Evolutionary conservation across 2,113 vertebrate species (phyloP), one percentile per base, ranked within the genome.

Genomic region (Hystrix cristata): DNA sequence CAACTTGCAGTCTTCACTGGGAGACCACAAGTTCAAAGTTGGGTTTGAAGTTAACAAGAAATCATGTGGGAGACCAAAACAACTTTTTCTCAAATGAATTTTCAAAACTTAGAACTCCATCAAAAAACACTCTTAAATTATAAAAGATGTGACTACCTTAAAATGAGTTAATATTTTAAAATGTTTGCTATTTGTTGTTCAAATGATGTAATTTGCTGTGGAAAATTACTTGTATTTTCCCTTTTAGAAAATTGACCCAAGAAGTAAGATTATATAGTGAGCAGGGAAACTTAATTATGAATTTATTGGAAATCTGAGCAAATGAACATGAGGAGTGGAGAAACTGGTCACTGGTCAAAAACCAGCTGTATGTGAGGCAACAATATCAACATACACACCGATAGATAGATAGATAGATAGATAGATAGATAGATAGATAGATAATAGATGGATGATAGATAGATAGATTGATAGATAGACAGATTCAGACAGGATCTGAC

Each of bases 291-390:
- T 92, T 46, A 82, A 67, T 48, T 87, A 84, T 87, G 43, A 12
- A 94, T 72, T 94, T 94, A 51, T 80, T 84, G 82, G 38, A 87
- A 90, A 90, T 90, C 60, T 92, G 74, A 43, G 43, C 51, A 82
- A 59, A 71, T 76, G 21, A 76, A 91, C 11, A 92, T 25, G 10
- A 85, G 38, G 7, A 88, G 13, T 94, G 16, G 71, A 76, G 7
- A 5, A 18, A 76, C 8, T 76, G 0, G 51, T 87, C n/a, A 62
- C 18, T 80, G 55, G 29, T 74, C 34, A 78, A 27, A 69, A 79
- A 59, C 3, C 21, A 62, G 57, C 65, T 60, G 51, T 48, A 51
- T 6, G 23, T 43, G 18, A 34, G 60, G 25, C 34, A 91, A 64
- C 19, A 57, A 43, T 60, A 38, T n/a, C 29, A 74, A 64, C 16